These are phyloP conservation scores for Watsonalla binaria DNA, from an alignment of 2,888 invertebrate species.

Conservation along the genomic window DNA sequence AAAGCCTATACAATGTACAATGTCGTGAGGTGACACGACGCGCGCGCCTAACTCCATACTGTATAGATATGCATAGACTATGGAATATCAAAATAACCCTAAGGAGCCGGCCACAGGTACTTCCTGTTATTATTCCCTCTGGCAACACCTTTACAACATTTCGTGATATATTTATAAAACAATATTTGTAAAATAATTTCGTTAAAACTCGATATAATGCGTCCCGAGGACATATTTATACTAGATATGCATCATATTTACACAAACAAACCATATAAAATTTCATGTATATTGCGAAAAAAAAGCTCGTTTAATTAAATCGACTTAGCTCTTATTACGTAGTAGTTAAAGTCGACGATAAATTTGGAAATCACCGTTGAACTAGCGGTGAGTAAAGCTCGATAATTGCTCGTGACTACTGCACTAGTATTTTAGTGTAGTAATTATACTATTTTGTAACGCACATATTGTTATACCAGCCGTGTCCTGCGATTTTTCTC, in stretches of 20 bases:
- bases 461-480: no score
- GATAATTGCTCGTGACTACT: conserved; percentile 19
- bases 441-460: no score
- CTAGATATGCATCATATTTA: not conserved
- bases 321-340: not conserved
- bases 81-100: no score
- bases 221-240: not conserved
- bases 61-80: no score
- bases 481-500: no score
- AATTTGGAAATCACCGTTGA: not conserved
- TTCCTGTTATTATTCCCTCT: not conserved
- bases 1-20: no score
- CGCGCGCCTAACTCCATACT: no score
- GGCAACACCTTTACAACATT: not conserved
- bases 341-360: not conserved
- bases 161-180: not conserved
- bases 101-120: no score
- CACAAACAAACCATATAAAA: not conserved
- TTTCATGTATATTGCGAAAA: not conserved
- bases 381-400: conserved; percentile 24
- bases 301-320: not conserved
- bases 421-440: not conserved
- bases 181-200: not conserved
- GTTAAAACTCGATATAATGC: not conserved
- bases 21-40: no score